Base-by-base conservation (phyloP, 2,113 vertebrate species). In the Turdus rufiventris region DNA sequence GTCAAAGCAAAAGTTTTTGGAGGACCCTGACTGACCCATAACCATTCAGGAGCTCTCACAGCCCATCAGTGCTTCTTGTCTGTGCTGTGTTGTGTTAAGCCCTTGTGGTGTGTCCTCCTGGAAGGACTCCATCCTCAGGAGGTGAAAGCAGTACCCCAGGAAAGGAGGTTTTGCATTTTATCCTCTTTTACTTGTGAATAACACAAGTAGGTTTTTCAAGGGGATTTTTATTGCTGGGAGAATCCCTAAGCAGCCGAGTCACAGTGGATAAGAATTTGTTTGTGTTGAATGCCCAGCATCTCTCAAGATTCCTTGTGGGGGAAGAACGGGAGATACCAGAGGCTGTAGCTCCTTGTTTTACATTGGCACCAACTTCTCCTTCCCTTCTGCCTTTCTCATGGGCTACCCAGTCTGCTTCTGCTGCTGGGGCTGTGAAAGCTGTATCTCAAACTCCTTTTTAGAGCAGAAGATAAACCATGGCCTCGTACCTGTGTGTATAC, bases 401-500 rank as follows among this genome's bases (percentile, higher is more conserved):
- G 36, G 42, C 73, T 66, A 2, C 2, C 2, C 8, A 7, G 3
- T 34, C 70, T 74, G 19, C 19, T 61, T 50, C 48, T 50, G 47
- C 29, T 54, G 10, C 42, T 34, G 15, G 11, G 17, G 21, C 15
- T 73, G 13, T 2, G 3, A 66, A 85, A 62, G 38, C 19, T 15
- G 1, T 10, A 40, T 25, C 31, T 73, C 21, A 20, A 58, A 10
- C 48, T 90, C 14, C 10, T 26, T 82, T 86, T 50, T 3, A 23
- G 4, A 33, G 14, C 6, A 24, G 50, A 61, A 65, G 12, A 73
- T 43, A 78, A 79, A 92, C 1, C 3, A 24, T 40, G 16, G 15
- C 42, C 54, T 74, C 14, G 45, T 36, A 12, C 1, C 3, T 2
- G 5, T 38, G 5, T 73, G 4, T 20, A 2, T 26, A 5, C n/a